These are phyloP conservation scores for Morpho helenor DNA, from an alignment of 2,888 invertebrate species.

Conservation along the genomic window DNA sequence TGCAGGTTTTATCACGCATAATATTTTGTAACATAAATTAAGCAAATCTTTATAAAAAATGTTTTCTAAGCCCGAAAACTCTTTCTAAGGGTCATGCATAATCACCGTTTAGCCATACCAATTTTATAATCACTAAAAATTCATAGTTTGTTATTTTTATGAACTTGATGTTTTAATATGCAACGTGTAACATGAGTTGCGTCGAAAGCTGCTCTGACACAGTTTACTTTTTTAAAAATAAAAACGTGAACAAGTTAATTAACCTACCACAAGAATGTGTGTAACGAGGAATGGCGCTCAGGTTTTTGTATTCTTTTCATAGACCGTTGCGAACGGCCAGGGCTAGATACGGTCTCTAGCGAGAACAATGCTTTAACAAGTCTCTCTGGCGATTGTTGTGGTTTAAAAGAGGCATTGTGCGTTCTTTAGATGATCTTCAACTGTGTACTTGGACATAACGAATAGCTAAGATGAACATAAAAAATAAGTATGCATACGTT, in stretches of 20 bases:
- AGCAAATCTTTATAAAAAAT: too few species aligned
- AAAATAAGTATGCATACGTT: not conserved
- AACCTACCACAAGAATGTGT: constrained; percentile 24
- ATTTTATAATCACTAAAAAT: not conserved
- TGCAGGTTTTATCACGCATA: too few species aligned
- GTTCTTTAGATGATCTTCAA: constrained; percentile 46
- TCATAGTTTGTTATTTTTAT: not conserved
- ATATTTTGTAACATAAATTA: too few species aligned
- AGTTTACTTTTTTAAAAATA: constrained; percentile 22
- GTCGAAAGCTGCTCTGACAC: constrained; percentile 18
- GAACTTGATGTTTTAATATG: constrained; percentile 1
- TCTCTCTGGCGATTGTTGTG: constrained; percentile 51
- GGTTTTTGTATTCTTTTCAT: constrained; percentile 39
- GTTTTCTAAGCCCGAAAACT: too few species aligned
- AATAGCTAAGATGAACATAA: constrained; percentile 11
- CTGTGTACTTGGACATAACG: constrained; percentile 21
- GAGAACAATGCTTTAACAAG: constrained; percentile 62
- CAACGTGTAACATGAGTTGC: constrained; percentile 6
- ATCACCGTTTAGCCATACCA: too few species aligned
- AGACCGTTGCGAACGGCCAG: constrained; percentile 30
- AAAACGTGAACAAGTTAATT: constrained; percentile 25
- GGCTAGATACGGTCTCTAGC: constrained; percentile 37
- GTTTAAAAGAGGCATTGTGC: constrained; percentile 58
- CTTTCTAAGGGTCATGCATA: too few species aligned
- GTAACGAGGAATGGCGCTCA: constrained; percentile 24